phyloP scores from a whole-genome alignment of 2,113 vertebrate species.

The Plestiodon gilberti region DNA sequence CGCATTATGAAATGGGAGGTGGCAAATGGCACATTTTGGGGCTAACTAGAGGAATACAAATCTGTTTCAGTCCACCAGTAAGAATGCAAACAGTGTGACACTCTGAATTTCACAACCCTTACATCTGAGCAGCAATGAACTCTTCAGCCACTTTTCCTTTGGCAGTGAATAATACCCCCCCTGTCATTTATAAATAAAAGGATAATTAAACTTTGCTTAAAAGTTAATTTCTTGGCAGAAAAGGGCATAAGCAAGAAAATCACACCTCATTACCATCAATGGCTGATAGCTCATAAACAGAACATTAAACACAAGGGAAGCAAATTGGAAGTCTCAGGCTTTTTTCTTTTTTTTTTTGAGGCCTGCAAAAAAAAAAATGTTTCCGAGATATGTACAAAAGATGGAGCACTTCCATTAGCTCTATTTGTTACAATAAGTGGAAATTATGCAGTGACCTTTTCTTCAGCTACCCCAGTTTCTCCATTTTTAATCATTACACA shows the following conservation, averaged over 20 bases:
- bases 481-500: conserved; percentile 93
- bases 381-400: conserved; percentile 54
- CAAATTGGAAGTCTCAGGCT: not conserved
- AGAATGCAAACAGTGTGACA: not conserved
- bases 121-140: not conserved
- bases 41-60: not conserved
- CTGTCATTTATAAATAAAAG: conserved; percentile 32
- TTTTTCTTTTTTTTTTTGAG: not conserved
- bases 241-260: conserved; percentile 15
- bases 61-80: not conserved
- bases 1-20: not conserved
- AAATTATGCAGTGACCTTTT: conserved; percentile 91
- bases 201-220: conserved; percentile 56
- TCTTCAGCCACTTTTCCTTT: not conserved
- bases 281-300: conserved; percentile 43
- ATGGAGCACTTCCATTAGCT: conserved; percentile 83
- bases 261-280: conserved; percentile 34
- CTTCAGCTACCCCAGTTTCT: conserved; percentile 80
- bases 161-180: conserved; percentile 13
- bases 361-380: not conserved
- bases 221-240: conserved; percentile 46
- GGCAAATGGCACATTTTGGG: not conserved
- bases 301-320: conserved; percentile 32
- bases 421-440: conserved; percentile 88
- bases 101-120: not conserved